Conservation (phyloP, 64 coral and sea anemone genomes). For the Catalaphyllia jardinei region DNA sequence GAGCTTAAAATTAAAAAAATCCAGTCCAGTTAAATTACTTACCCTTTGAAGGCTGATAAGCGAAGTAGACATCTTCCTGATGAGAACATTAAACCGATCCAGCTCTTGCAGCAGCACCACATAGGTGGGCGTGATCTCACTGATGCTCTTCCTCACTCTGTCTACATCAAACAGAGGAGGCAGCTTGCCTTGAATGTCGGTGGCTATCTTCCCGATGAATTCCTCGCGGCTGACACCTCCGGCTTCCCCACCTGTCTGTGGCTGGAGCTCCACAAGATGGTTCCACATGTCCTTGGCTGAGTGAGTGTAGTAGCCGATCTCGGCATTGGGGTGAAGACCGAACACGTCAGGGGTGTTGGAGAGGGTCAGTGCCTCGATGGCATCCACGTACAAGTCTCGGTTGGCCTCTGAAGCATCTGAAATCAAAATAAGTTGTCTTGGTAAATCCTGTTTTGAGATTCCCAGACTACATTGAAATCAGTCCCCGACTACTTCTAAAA, state of each 20-base stretch:
- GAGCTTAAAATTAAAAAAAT: background rate
- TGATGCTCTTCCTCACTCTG: slow-evolving; percentile 81
- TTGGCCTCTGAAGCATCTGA: slow-evolving; percentile 46
- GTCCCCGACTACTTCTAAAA: no score
- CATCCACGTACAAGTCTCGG: slow-evolving; percentile 88
- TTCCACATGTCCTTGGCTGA: slow-evolving; percentile 98
- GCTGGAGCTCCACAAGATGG: slow-evolving; percentile 93
- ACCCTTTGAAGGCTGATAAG: slow-evolving; percentile 95
- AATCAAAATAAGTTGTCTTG: background rate
- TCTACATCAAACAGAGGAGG: slow-evolving; percentile 95
- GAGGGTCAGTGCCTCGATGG: slow-evolving; percentile 80
- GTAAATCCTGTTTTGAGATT: background rate
- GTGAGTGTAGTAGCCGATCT: slow-evolving; percentile 99
- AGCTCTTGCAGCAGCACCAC: slow-evolving; percentile 96
- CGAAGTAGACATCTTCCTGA: slow-evolving; percentile 95
- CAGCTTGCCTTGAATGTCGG: slow-evolving; percentile 93
- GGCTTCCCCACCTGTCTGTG: slow-evolving; percentile 91
- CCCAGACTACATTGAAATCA: no score
- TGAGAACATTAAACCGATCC: slow-evolving; percentile 94
- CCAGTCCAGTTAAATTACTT: background rate
- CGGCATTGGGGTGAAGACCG: slow-evolving; percentile 95
- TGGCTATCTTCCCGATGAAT: slow-evolving; percentile 96
- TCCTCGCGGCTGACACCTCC: slow-evolving; percentile 95
- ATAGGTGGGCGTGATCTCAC: slow-evolving; percentile 84
- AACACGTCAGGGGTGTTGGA: slow-evolving; percentile 99